Conservation (phyloP, 2,113 vertebrate genomes). For the Microcebus tavaratra region DNA sequence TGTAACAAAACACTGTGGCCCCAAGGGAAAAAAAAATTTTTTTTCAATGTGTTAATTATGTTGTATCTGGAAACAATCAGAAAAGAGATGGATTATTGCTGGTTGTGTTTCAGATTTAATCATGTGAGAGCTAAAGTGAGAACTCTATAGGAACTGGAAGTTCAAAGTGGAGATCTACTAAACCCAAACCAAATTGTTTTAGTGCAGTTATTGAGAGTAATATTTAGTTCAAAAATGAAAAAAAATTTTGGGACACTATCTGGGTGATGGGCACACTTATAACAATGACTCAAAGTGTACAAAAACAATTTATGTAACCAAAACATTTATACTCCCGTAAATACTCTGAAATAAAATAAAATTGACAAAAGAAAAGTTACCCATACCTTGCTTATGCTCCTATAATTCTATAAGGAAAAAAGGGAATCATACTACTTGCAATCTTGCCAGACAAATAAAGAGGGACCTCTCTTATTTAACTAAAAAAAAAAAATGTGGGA, state of each 20-base stretch:
- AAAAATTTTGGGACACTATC: neutral
- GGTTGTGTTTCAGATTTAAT: neutral
- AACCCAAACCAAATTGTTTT: neutral
- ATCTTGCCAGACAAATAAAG: neutral
- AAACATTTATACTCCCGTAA: no score
- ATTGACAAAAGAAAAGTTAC: neutral
- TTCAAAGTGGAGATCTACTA: slow-evolving; percentile 8
- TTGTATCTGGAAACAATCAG: neutral
- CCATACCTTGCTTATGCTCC: neutral
- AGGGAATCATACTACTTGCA: neutral
- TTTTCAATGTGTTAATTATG: neutral
- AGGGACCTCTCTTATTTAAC: neutral
- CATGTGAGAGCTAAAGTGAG: neutral
- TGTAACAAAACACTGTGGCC: no score
- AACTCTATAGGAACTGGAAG: neutral
- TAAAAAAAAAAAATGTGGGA: neutral
- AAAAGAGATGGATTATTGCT: neutral
- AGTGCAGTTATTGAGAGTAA: neutral
- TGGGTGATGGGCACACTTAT: no score
- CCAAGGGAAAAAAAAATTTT: no score
- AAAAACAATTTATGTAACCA: no score
- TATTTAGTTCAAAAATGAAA: neutral
- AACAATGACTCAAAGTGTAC: no score
- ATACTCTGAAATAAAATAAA: no score
- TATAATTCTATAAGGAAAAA: neutral